Evolutionary conservation across 2,888 invertebrate genomes (phyloP).

Genomic region (Zaprionus bogoriensis): DNA sequence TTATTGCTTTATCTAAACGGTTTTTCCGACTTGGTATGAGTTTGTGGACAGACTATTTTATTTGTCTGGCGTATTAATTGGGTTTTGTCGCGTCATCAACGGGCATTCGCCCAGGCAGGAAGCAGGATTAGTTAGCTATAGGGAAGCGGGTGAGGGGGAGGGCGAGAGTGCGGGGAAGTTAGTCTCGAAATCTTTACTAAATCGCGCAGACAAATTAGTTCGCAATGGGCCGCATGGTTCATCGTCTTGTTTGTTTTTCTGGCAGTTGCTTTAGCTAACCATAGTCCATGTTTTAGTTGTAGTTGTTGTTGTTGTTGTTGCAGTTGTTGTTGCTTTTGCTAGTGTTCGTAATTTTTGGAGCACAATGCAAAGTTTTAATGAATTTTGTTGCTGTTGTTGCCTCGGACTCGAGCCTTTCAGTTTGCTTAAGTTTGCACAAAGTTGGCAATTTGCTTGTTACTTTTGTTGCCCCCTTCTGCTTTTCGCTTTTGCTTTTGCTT

Average conservation of each 20-base stretch:
- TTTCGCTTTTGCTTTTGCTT: too few relatives aligned
- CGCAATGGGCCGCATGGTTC: slow-evolving; percentile 56
- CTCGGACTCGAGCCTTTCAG: slow-evolving; percentile 31
- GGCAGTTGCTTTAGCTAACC: neutral
- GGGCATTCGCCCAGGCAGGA: slow-evolving; percentile 11
- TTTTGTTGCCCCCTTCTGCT: slow-evolving; percentile 36
- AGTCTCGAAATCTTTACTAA: slow-evolving; percentile 54
- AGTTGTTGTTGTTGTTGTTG: neutral
- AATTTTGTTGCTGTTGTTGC: slow-evolving; percentile 53
- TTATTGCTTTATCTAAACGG: slow-evolving; percentile 74
- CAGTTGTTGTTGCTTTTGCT: slow-evolving; percentile 2
- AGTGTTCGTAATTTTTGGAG: slow-evolving; percentile 43
- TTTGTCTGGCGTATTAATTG: slow-evolving; percentile 79
- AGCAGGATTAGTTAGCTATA: too few relatives aligned
- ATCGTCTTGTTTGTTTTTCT: neutral
- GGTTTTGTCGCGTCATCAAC: slow-evolving; percentile 77
- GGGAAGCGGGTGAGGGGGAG: neutral
- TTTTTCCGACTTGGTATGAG: slow-evolving; percentile 31
- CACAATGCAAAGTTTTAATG: slow-evolving; percentile 73
- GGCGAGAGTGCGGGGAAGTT: neutral
- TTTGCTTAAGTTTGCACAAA: slow-evolving; percentile 63
- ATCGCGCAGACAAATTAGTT: slow-evolving; percentile 76
- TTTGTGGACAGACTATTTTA: slow-evolving; percentile 45
- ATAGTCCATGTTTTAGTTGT: slow-evolving; percentile 11
- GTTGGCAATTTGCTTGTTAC: slow-evolving; percentile 53